Base-by-base conservation (phyloP, 2,888 invertebrate genomes). In the Harpalus rubripes region DNA sequence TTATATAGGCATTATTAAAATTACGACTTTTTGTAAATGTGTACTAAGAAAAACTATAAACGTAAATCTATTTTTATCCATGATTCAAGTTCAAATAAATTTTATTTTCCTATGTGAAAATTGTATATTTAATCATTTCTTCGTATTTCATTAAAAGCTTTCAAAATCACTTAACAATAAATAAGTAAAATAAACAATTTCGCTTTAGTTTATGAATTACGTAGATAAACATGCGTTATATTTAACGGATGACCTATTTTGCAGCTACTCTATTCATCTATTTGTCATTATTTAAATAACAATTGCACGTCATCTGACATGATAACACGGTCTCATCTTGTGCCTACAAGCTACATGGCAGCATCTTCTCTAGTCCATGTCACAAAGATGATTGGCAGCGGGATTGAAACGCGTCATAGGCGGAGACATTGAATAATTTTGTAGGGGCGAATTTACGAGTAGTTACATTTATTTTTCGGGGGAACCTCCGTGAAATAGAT, bases 201-300 rank as follows among this genome's bases (percentile, higher is more conserved):
- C 32, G 39, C n/a, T 15, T 32, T 39, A 39, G 12, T 39, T 39
- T 10, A 15, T 68, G 39, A n/a, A 39, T 68, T n/a, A 15, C 32
- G n/a, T n/a, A 15, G 8, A 15, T 39, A 68, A 68, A 39, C 68
- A 68, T 68, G n/a, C 7, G 68, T 68, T 32, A 68, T 39, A 39
- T 39, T 39, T 32, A 68, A 68, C 68, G 15, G 39, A 1, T 52
- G 81, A 63, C 80, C 80, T 81, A 81, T 44, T 81, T 81, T 52
- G 16, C 15, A 63, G 7, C 41, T 26, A 65, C 56, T 65, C 56
- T 52, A 81, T 80, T 44, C 79, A 59, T 79, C 39, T 79, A 79
- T 81, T 81, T 81, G 63, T 81, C 81, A 65, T 81, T 81, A 81
- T 81, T 81, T 81, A 81, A 81, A 68, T 68, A 81, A 81, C 81